Conservation (phyloP, 2,888 invertebrate genomes). For the Hipparchia semele region DNA sequence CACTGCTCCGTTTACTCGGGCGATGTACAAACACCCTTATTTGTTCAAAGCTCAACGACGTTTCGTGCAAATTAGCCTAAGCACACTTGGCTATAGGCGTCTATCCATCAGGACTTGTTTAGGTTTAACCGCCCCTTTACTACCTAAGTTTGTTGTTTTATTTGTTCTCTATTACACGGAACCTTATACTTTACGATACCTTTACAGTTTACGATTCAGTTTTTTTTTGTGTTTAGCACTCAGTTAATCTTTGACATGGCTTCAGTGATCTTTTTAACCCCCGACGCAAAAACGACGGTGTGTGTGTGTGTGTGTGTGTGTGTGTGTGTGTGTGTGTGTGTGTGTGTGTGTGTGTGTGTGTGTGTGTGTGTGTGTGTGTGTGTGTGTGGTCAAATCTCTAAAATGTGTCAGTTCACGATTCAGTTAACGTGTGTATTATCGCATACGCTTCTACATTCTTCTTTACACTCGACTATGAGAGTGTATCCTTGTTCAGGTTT, state of each 20-base stretch:
- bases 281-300: no score
- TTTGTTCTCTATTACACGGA: background rate
- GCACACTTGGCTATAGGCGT: conserved; percentile 16
- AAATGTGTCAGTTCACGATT: no score
- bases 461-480: no score
- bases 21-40: conserved; percentile 18
- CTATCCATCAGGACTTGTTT: conserved; percentile 5
- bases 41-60: conserved; percentile 3
- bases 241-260: no score
- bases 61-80: conserved; percentile 14
- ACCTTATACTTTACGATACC: background rate
- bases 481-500: background rate
- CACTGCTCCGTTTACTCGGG: conserved; percentile 8
- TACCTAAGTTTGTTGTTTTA: conserved; percentile 8
- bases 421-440: no score
- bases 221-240: background rate
- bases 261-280: no score
- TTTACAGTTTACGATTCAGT: background rate
- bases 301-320: no score
- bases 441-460: no score
- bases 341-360: no score
- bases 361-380: no score
- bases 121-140: background rate
- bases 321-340: no score
- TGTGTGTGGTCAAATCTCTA: no score